Percentiles rank a stretch among this genome's conserved stretches.
phyloP scores from a whole-genome alignment of 2,797 vertebrate genomes.

The Iguana delicatissima region DNA sequence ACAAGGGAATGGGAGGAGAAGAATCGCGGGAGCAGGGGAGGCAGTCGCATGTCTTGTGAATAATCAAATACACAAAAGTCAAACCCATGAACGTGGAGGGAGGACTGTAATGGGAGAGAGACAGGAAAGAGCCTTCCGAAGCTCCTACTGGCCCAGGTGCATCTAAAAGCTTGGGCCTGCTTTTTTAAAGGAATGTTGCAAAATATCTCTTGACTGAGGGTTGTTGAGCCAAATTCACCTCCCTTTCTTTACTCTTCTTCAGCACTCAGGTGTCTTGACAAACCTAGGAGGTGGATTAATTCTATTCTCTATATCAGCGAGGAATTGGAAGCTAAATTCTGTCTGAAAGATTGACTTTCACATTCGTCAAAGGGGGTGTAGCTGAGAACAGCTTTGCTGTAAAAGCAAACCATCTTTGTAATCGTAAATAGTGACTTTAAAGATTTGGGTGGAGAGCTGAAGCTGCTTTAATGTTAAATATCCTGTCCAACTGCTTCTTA shows the following conservation, averaged over 20 bases:
- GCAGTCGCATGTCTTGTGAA: too few species aligned
- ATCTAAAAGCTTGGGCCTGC: neutral
- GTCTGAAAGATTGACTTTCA: conserved; percentile 8
- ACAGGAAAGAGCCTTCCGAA: neutral
- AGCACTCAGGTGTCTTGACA: neutral
- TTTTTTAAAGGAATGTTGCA: neutral
- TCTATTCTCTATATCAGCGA: neutral
- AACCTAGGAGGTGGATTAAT: neutral
- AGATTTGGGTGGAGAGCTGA: neutral
- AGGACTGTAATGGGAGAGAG: neutral
- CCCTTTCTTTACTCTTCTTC: neutral
- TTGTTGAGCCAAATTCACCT: neutral
- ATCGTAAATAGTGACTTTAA: neutral
- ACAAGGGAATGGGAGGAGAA: too few species aligned
- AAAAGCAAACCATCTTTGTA: neutral
- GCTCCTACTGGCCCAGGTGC: neutral
- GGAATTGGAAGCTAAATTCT: conserved; percentile 5
- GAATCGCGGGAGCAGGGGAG: too few species aligned
- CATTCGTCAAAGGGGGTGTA: neutral
- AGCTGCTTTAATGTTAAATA: neutral
- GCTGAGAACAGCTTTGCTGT: neutral
- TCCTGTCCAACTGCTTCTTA: neutral
- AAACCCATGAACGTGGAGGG: too few species aligned
- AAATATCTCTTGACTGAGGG: neutral
- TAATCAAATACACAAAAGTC: too few species aligned